These are phyloP conservation scores for Lithophane socia DNA, from an alignment of 2,888 invertebrate genomes.

Conservation along the genomic window DNA sequence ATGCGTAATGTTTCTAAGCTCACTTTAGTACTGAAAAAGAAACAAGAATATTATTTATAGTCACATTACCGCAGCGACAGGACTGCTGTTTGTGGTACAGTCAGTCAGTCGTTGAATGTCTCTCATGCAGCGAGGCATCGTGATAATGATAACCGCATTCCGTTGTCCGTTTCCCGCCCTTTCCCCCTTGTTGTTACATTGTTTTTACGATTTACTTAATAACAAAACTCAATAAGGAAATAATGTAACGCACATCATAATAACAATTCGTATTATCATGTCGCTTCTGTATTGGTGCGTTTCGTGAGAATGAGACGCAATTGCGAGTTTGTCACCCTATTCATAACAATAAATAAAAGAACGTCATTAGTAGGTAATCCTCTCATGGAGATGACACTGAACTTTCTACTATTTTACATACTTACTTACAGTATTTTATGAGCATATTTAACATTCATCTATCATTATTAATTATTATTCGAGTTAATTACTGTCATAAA, in stretches of 20 bases:
- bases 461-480: conserved; percentile 28
- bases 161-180: conserved; percentile 55
- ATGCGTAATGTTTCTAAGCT: conserved; percentile 2
- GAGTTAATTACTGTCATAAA: conserved; percentile 29
- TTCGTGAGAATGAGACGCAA: conserved; percentile 24
- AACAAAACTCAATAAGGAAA: conserved; percentile 59
- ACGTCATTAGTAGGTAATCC: neutral
- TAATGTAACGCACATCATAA: conserved; percentile 40
- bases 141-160: conserved; percentile 43
- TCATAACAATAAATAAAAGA: conserved; percentile 24
- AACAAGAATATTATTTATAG: neutral
- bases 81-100: conserved; percentile 14
- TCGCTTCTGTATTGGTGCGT: conserved; percentile 13
- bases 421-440: conserved; percentile 1
- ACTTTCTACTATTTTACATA: conserved; percentile 19
- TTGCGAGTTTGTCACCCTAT: neutral
- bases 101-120: conserved; percentile 35
- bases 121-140: conserved; percentile 20
- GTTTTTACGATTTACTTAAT: conserved; percentile 35
- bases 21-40: neutral
- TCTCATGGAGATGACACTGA: conserved; percentile 10
- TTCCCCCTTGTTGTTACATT: conserved; percentile 56
- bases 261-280: conserved; percentile 40
- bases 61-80: conserved; percentile 9
- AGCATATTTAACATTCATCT: conserved; percentile 4